A percentile compares a stretch with the other conserved stretches of the same genome.
These are phyloP conservation scores for Meloidogyne hapla DNA, from an alignment of 1,140 invertebrate species.

Conservation along the genomic window DNA sequence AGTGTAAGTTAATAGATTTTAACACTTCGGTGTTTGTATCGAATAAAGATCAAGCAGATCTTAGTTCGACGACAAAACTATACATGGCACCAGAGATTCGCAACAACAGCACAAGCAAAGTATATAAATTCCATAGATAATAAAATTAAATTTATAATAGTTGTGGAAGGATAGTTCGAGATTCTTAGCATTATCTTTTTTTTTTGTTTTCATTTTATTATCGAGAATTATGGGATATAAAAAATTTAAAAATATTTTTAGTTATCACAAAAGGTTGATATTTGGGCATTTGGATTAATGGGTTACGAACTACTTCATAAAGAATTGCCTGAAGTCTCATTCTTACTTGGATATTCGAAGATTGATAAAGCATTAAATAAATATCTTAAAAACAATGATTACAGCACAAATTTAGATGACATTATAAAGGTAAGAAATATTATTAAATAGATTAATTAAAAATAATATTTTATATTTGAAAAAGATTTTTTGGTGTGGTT, in stretches of 20 bases:
- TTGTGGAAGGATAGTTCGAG: too few relatives aligned
- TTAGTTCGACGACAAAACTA: neutral
- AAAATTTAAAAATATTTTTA: too few relatives aligned
- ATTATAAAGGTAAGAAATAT: neutral
- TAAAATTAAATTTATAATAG: neutral
- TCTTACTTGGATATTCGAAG: neutral
- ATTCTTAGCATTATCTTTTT: too few relatives aligned
- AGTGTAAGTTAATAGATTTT: slow-evolving; percentile 4
- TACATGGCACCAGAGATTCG: neutral
- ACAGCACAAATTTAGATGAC: neutral
- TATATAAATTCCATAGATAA: neutral
- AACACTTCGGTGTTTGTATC: neutral
- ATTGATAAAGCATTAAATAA: neutral
- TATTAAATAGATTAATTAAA: neutral
- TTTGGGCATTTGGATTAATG: neutral
- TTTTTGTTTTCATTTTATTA: too few relatives aligned
- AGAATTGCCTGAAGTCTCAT: neutral
- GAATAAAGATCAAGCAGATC: neutral
- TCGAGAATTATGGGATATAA: too few relatives aligned
- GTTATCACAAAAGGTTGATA: neutral
- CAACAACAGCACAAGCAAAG: too few relatives aligned
- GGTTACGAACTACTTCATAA: neutral
- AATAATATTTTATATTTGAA: neutral
- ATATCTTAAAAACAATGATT: neutral
- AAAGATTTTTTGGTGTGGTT: too few relatives aligned